These are phyloP conservation scores for Melinopterus prodromus DNA, from an alignment of 2,888 invertebrate species.

Conservation along the genomic window DNA sequence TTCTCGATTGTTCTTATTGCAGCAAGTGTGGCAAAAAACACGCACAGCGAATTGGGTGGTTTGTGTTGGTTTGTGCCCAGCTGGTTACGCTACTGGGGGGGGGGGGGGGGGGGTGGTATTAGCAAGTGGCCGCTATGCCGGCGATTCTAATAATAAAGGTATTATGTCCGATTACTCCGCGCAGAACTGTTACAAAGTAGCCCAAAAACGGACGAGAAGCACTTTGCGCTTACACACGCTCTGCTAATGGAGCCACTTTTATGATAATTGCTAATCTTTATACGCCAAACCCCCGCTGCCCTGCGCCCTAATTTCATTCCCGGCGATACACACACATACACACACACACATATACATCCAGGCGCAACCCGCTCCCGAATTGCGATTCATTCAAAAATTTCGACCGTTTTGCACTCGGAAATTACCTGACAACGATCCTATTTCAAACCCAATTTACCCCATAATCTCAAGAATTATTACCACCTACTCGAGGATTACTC, in stretches of 20 bases:
- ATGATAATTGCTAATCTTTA: slow-evolving; percentile 23
- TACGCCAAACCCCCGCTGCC: not conserved
- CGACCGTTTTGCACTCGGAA: not conserved
- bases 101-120: not conserved
- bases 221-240: slow-evolving; percentile 12
- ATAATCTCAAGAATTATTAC: not conserved
- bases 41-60: no score
- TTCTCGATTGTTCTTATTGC: no score
- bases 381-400: slow-evolving; percentile 14
- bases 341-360: slow-evolving; percentile 6
- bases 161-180: not conserved
- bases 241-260: slow-evolving; percentile 16
- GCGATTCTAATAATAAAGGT: not conserved
- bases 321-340: slow-evolving; percentile 6
- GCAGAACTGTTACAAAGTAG: slow-evolving; percentile 4
- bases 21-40: no score
- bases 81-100: not conserved
- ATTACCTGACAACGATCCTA: not conserved
- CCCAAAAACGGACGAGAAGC: not conserved
- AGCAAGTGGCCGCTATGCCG: not conserved
- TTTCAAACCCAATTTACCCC: slow-evolving; percentile 6
- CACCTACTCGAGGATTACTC: not conserved
- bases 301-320: not conserved
- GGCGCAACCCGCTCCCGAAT: slow-evolving; percentile 14
- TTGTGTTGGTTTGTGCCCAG: not conserved